Conservation (phyloP, 64 coral and sea anemone species). For the Trachythela sp. region DNA sequence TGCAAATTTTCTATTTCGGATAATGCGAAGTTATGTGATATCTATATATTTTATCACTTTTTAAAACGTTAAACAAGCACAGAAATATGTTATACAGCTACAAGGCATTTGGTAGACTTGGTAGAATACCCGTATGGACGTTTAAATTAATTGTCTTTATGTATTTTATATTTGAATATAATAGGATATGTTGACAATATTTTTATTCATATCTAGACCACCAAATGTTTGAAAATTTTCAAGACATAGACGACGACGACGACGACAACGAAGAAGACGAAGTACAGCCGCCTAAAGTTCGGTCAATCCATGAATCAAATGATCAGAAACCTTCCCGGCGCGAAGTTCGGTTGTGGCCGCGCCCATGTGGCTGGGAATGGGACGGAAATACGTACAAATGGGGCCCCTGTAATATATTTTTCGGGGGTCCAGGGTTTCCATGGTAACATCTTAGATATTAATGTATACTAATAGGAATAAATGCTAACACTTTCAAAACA, state of each 20-base stretch:
- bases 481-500: too few species aligned
- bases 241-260: background rate
- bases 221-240: background rate
- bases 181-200: too few species aligned
- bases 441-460: background rate
- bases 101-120: too few species aligned
- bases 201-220: background rate
- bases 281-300: background rate
- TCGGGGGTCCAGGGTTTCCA: conserved; percentile 1
- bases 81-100: too few species aligned
- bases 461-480: background rate
- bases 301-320: background rate
- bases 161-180: too few species aligned
- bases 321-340: background rate
- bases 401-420: conserved; percentile 4
- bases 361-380: conserved; percentile 13
- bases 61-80: too few species aligned
- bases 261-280: background rate
- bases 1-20: too few species aligned
- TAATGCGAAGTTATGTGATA: too few species aligned
- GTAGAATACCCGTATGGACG: too few species aligned
- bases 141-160: too few species aligned
- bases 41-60: too few species aligned
- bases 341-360: background rate
- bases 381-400: conserved; percentile 10